phyloP scores from a whole-genome alignment of 2,888 invertebrate species.

The Pinctada fucata region DNA sequence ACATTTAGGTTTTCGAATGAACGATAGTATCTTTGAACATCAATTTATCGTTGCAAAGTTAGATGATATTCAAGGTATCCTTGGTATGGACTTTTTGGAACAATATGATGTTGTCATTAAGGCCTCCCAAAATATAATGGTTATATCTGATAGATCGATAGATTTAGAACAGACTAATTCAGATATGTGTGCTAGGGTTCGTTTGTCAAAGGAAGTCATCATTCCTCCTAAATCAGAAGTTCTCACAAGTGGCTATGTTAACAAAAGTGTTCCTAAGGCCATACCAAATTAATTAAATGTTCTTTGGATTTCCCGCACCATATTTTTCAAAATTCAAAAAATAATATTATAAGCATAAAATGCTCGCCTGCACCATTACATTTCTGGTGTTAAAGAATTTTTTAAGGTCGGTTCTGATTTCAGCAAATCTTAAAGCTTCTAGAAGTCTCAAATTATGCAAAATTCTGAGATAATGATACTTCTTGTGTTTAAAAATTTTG shows the following conservation, averaged over 20 bases:
- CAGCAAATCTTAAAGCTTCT: no score
- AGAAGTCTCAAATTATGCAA: no score
- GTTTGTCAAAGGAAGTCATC: not conserved
- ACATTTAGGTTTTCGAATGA: no score
- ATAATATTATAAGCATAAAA: no score
- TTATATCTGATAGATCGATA: not conserved
- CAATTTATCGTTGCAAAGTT: conserved; percentile 8
- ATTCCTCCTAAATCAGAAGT: not conserved
- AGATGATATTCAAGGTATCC: conserved; percentile 9
- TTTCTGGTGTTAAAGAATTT: no score
- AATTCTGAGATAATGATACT: no score
- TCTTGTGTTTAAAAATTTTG: no score
- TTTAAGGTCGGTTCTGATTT: no score
- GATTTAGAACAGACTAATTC: not conserved
- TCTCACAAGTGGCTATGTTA: not conserved
- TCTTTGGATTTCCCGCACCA: no score
- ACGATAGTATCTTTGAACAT: not conserved
- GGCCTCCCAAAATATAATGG: conserved; percentile 1
- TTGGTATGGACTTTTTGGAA: conserved; percentile 16
- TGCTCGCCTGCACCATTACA: no score
- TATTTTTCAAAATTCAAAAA: no score
- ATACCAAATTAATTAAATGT: no score
- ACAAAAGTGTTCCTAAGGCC: not conserved
- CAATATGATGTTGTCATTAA: conserved; percentile 5
- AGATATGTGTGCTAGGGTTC: not conserved